A percentile compares a stretch with the other conserved stretches of the same genome.
phyloP scores from a whole-genome alignment of 1,140 invertebrate species.

The Nymphalis io region DNA sequence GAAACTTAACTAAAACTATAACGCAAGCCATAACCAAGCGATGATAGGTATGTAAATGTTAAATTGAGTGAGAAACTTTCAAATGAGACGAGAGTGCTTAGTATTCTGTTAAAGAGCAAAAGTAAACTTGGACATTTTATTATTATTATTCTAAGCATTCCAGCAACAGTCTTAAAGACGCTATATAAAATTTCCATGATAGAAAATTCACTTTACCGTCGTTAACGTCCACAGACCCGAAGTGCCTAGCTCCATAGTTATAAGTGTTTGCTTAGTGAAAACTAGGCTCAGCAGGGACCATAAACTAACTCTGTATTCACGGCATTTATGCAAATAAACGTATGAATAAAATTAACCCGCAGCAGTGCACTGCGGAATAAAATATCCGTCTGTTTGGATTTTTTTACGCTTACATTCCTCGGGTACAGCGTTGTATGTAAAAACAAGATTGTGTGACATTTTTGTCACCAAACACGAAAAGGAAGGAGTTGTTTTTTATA shows the following conservation, averaged over 20 bases:
- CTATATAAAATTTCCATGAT: neutral
- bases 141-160: no score
- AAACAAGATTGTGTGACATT: neutral
- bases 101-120: no score
- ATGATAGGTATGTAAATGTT: no score
- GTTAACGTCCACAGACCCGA: neutral
- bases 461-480: no score
- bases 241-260: neutral
- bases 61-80: no score
- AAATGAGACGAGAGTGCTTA: no score
- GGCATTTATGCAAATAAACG: slow-evolving; percentile 22
- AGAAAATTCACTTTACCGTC: neutral
- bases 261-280: slow-evolving; percentile 8
- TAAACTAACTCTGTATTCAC: slow-evolving; percentile 18
- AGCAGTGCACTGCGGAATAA: slow-evolving; percentile 19
- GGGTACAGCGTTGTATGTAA: neutral
- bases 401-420: neutral
- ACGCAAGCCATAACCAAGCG: no score
- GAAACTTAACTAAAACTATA: no score
- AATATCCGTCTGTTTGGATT: neutral
- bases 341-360: slow-evolving; percentile 24
- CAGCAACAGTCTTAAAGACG: neutral
- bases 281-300: slow-evolving; percentile 4
- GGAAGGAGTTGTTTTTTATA: no score
- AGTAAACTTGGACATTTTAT: no score